phyloP scores from a whole-genome alignment of 2,888 invertebrate genomes.

The Eupeodes latifasciatus region DNA sequence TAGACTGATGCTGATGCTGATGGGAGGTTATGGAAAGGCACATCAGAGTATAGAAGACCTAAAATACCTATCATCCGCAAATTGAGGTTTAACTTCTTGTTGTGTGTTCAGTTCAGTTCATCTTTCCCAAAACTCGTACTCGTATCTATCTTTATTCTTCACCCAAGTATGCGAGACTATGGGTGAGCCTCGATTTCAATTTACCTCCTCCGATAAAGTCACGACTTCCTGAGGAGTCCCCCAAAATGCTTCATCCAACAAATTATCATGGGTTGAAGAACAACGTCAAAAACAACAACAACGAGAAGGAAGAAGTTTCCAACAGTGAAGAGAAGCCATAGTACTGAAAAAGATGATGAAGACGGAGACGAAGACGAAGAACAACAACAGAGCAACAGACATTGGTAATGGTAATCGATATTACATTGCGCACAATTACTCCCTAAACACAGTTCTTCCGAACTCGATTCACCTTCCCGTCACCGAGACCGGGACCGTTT shows the following conservation, averaged over 20 bases:
- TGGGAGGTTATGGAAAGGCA: slow-evolving; percentile 28
- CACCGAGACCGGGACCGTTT: no score
- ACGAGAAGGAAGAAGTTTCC: slow-evolving; percentile 8
- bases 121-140: slow-evolving; percentile 9
- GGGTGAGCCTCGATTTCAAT: slow-evolving; percentile 68
- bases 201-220: slow-evolving; percentile 72
- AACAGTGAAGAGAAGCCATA: slow-evolving; percentile 5
- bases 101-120: slow-evolving; percentile 10
- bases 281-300: no score
- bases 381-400: slow-evolving; percentile 60
- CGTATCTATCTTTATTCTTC: slow-evolving; percentile 2
- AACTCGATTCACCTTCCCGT: slow-evolving; percentile 17
- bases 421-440: slow-evolving; percentile 76
- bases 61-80: slow-evolving; percentile 71
- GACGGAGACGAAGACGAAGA: background rate
- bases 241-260: slow-evolving; percentile 37
- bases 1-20: slow-evolving; percentile 29
- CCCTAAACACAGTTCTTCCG: slow-evolving; percentile 71
- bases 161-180: slow-evolving; percentile 7
- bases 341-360: background rate
- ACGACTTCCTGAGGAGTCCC: slow-evolving; percentile 65
- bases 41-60: slow-evolving; percentile 10
- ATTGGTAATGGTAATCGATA: slow-evolving; percentile 76
- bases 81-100: slow-evolving; percentile 66
- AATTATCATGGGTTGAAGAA: background rate